Percentiles rank a stretch among this genome's conserved stretches.
Conservation (phyloP, 2,113 vertebrate species). For the Lanius collurio region DNA sequence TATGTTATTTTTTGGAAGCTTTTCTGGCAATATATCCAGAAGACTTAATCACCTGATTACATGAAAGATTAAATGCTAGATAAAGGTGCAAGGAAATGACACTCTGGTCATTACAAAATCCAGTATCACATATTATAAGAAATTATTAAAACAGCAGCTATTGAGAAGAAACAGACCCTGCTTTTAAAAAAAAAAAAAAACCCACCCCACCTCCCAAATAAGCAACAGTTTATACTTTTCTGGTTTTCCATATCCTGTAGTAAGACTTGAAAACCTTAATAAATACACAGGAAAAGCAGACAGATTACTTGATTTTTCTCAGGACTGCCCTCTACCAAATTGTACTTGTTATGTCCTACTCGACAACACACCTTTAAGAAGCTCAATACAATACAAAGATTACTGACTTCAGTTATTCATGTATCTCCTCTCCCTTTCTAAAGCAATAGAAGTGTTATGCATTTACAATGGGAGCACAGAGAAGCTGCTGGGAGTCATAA, state of each 20-base stretch:
- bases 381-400: neutral
- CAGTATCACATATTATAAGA: neutral
- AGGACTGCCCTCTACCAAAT: neutral
- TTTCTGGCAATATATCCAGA: neutral
- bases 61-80: neutral
- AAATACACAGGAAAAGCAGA: neutral
- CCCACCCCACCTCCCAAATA: neutral
- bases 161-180: neutral
- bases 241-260: neutral
- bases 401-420: neutral
- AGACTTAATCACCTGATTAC: neutral
- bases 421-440: neutral
- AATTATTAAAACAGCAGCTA: neutral
- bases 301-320: neutral
- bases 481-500: neutral
- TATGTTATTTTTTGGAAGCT: neutral
- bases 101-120: neutral
- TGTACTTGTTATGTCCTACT: neutral
- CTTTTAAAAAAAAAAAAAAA: neutral
- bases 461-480: neutral
- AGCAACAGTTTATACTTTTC: neutral
- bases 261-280: neutral
- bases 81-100: neutral
- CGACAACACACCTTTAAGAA: neutral
- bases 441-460: neutral